Evolutionary conservation across 1,140 invertebrate genomes (phyloP), one percentile per base, ranked within the genome.

Genomic region (Calephelis virginiensis): DNA sequence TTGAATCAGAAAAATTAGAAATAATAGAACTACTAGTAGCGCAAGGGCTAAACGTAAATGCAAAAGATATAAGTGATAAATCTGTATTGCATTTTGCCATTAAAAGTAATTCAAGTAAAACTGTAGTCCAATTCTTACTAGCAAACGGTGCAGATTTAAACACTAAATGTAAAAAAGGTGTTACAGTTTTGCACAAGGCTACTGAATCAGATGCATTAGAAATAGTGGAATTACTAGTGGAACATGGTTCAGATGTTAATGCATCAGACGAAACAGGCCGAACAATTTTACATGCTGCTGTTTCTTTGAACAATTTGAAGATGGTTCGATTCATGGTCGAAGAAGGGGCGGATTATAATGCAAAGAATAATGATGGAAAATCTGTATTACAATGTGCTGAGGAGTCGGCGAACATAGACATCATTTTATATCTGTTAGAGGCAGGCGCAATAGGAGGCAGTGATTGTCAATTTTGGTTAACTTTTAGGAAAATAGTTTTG

Each of bases 201-300:
- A 48, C 49, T 53, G 14, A 50, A 43, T 49, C 38, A 5, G 49
- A 28, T 14, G 40, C 43, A 17, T 40, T 64, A 64, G 63, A 64
- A 10, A 64, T 64, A 14, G 37, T 56, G 8, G 43, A 64, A 64
- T 64, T 64, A 14, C 49, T 64, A 9, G 13, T 53, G 40, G 49
- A 28, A 38, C 50, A 56, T 53, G 63, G 63, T 11, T 8, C 40
- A 53, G 38, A 64, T 43, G 13, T 53, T 6, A 40, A 53, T 17
- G n/a, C 40, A 14, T 45, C 43, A 62, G 61, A 62, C 45, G 45
- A 62, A 14, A 14, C 13, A 13, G 43, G 40, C 38, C 8, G 38
- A 45, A 62, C 40, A 9, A 46, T 62, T 14, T 45, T 62, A 14
- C 61, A 62, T 46, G 13, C 8, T 13, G 61, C 61, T 12, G 61